A percentile compares a stretch with the other conserved stretches of the same genome.
These are phyloP conservation scores for Conops quadrifasciatus DNA, from an alignment of 2,888 invertebrate species.

Conservation along the genomic window DNA sequence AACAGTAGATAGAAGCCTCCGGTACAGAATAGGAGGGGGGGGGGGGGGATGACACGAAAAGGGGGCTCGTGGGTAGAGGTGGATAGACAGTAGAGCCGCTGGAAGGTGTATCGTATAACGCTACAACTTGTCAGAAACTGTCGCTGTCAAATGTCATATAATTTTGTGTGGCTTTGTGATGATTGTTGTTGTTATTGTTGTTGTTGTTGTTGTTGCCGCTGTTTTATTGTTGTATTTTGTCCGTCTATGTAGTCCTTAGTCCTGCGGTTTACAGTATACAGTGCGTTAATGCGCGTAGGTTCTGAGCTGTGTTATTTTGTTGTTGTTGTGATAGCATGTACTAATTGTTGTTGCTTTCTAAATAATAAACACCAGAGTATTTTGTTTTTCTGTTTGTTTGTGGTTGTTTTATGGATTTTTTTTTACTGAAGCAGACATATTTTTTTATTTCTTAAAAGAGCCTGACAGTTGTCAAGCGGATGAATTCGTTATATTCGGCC, in stretches of 20 bases:
- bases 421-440: background rate
- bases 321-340: too few species aligned
- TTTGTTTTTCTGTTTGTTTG: background rate
- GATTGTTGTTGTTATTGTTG: background rate
- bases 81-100: too few species aligned
- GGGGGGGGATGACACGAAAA: too few species aligned
- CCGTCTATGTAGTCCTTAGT: background rate
- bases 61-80: too few species aligned
- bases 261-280: conserved; percentile 1
- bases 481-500: too few species aligned
- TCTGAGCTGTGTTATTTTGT: too few species aligned
- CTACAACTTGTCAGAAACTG: conserved; percentile 36
- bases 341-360: too few species aligned
- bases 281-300: background rate
- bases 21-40: too few species aligned
- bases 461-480: background rate
- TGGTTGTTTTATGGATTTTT: background rate
- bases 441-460: background rate
- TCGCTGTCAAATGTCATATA: conserved; percentile 28
- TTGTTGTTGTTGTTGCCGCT: background rate
- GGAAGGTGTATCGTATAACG: background rate
- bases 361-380: too few species aligned
- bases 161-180: conserved; percentile 5
- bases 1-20: too few species aligned
- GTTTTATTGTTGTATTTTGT: background rate